phyloP scores from a whole-genome alignment of 2,888 invertebrate genomes.

The Sphaerophoria taeniata region DNA sequence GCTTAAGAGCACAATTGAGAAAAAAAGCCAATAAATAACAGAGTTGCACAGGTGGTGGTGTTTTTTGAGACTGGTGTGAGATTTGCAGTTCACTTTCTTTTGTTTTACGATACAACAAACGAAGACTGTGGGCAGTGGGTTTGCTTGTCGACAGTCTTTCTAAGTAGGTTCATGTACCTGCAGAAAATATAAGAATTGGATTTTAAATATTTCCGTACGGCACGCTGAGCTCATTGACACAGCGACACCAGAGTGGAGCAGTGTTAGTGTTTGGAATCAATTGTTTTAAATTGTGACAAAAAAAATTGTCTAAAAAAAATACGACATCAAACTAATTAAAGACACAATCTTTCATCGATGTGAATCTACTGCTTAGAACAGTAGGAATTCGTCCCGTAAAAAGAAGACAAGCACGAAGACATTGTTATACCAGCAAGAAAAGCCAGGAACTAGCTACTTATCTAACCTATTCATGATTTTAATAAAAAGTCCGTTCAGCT shows the following conservation, averaged over 20 bases:
- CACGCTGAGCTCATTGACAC: conserved; percentile 32
- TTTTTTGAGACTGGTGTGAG: conserved; percentile 21
- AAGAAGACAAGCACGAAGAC: too few relatives aligned
- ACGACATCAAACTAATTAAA: too few relatives aligned
- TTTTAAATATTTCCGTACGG: conserved; percentile 45
- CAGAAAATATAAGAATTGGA: conserved; percentile 13
- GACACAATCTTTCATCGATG: too few relatives aligned
- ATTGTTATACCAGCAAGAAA: too few relatives aligned
- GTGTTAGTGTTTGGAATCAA: neutral
- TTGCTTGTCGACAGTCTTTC: conserved; percentile 2
- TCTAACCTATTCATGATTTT: too few relatives aligned
- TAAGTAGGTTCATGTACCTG: neutral
- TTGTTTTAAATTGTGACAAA: neutral
- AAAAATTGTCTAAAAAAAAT: neutral
- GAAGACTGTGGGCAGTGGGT: neutral
- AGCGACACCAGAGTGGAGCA: neutral
- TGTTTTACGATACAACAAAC: conserved; percentile 24
- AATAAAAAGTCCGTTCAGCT: too few relatives aligned
- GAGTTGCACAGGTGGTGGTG: conserved; percentile 4
- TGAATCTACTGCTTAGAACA: too few relatives aligned
- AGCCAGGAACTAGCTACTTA: too few relatives aligned
- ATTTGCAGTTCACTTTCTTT: conserved; percentile 49
- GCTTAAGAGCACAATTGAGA: neutral
- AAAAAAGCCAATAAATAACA: conserved; percentile 34
- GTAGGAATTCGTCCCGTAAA: too few relatives aligned